phyloP scores from a whole-genome alignment of 2,888 invertebrate genomes.

The Sminthurides aquaticus region DNA sequence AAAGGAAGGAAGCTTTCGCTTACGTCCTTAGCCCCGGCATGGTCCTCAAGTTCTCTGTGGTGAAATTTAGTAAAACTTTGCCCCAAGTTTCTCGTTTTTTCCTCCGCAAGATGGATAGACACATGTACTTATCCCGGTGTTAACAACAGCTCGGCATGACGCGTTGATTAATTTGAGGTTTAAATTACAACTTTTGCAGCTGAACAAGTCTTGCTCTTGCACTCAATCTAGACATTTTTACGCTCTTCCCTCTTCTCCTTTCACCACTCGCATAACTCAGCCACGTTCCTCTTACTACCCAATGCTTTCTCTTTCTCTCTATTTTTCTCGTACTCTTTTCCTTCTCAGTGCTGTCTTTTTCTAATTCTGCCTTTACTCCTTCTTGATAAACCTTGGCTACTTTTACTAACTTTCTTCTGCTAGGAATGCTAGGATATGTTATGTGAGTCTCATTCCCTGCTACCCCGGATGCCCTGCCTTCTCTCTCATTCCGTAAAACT shows the following conservation, averaged over 20 bases:
- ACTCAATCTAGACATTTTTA: conserved; percentile 17
- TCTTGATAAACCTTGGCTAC: not conserved
- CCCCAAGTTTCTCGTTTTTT: not conserved
- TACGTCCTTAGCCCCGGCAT: too few relatives aligned
- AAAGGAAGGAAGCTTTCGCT: too few relatives aligned
- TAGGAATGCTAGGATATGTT: too few relatives aligned
- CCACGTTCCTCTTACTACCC: too few relatives aligned
- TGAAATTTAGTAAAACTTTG: not conserved
- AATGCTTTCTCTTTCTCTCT: conserved; percentile 10
- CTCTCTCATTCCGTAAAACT: too few relatives aligned
- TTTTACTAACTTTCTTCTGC: not conserved
- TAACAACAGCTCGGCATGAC: conserved; percentile 31
- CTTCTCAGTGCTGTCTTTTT: conserved; percentile 2
- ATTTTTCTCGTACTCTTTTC: conserved; percentile 13
- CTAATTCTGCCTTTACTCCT: not conserved
- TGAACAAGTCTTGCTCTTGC: conserved; percentile 13
- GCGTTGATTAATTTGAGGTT: conserved; percentile 34
- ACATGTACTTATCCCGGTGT: conserved; percentile 17
- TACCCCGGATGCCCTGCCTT: too few relatives aligned
- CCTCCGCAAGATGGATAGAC: not conserved
- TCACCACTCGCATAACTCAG: not conserved
- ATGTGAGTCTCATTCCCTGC: too few relatives aligned
- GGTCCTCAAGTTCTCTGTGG: too few relatives aligned
- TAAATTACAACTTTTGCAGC: conserved; percentile 27
- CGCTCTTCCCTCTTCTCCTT: conserved; percentile 7